Conservation (phyloP, 2,888 invertebrate species). For the Autographa pulchrina region DNA sequence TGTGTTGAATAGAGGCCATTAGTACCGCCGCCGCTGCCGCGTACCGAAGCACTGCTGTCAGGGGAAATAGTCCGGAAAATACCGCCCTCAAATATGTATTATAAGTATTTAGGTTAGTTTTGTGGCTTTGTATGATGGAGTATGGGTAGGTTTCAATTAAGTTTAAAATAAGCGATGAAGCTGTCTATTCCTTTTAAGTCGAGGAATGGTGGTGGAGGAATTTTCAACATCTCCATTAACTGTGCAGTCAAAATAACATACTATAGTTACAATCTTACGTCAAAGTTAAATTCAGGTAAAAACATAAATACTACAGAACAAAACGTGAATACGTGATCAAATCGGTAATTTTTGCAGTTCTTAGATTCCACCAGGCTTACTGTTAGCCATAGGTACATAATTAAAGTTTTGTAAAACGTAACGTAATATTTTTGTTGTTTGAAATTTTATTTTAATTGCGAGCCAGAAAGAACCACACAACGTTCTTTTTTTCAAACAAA, state of each 20-base stretch:
- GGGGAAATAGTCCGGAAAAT: constrained; percentile 61
- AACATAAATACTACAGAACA: not conserved
- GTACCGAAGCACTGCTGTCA: constrained; percentile 45
- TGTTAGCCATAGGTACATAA: too few species aligned
- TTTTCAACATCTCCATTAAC: too few species aligned
- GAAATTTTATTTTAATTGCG: constrained; percentile 38
- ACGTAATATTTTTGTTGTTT: not conserved
- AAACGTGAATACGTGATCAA: too few species aligned
- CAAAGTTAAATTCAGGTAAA: not conserved
- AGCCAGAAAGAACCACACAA: constrained; percentile 27
- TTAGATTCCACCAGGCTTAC: not conserved
- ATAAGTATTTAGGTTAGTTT: constrained; percentile 45
- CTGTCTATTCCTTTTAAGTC: too few species aligned
- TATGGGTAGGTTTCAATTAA: not conserved
- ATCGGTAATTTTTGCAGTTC: not conserved
- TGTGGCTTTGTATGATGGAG: constrained; percentile 22
- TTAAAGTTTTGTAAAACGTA: too few species aligned
- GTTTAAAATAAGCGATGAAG: not conserved
- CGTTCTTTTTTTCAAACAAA: constrained; percentile 45
- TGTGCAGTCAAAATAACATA: too few species aligned
- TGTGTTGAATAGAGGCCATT: constrained; percentile 74
- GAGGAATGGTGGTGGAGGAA: not conserved
- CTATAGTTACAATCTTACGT: too few species aligned
- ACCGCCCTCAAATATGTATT: constrained; percentile 46
- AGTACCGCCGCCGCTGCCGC: constrained; percentile 55